Evolutionary conservation across 1,140 invertebrate species (phyloP).

Genomic region (Adelges cooleyi): DNA sequence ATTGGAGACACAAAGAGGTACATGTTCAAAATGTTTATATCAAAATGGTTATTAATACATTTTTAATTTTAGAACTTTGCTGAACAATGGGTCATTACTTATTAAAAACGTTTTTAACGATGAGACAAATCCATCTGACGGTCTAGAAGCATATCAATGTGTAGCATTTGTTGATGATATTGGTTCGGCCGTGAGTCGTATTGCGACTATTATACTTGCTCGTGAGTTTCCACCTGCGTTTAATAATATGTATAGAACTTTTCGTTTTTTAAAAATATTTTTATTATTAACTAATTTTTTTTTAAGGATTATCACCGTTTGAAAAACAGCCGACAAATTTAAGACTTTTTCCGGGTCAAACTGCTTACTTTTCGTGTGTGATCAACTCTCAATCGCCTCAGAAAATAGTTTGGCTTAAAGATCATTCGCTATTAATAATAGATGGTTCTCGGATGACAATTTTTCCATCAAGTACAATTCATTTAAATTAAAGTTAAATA

Average conservation of each 20-base stretch:
- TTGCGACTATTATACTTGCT: slow-evolving; percentile 59
- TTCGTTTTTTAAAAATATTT: no score
- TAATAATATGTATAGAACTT: no score
- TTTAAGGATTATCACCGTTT: slow-evolving; percentile 37
- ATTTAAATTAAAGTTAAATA: no score
- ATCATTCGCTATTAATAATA: slow-evolving; percentile 52
- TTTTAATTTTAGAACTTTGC: slow-evolving; percentile 52
- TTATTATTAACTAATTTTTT: slow-evolving; percentile 13
- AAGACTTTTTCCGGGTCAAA: slow-evolving; percentile 48
- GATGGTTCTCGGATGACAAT: slow-evolving; percentile 65
- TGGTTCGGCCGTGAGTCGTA: slow-evolving; percentile 64
- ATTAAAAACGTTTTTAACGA: slow-evolving; percentile 53
- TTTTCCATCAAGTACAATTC: slow-evolving; percentile 51
- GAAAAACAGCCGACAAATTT: slow-evolving; percentile 53
- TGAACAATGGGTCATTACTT: slow-evolving; percentile 66
- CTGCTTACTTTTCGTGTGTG: slow-evolving; percentile 51
- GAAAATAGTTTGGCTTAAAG: slow-evolving; percentile 66
- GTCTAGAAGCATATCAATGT: slow-evolving; percentile 57
- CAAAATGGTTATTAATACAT: slow-evolving; percentile 25
- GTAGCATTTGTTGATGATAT: slow-evolving; percentile 54
- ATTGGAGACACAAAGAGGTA: slow-evolving; percentile 14
- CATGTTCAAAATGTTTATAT: neutral
- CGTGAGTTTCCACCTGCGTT: no score
- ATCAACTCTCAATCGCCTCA: slow-evolving; percentile 40
- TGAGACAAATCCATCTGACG: slow-evolving; percentile 49